These are phyloP conservation scores for Mactromeris polynyma DNA, from an alignment of 2,888 invertebrate genomes.

Conservation along the genomic window DNA sequence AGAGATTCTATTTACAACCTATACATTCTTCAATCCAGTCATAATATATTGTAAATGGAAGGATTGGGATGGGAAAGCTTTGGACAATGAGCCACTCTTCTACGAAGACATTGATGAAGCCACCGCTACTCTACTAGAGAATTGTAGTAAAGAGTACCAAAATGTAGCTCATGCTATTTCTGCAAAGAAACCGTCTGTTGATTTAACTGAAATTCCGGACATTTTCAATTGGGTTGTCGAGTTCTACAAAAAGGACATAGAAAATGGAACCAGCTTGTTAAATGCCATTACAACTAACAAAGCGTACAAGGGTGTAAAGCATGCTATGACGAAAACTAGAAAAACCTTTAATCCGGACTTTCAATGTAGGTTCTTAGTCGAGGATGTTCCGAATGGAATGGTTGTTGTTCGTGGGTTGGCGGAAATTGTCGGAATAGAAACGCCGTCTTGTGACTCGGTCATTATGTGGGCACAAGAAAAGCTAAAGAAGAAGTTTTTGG, in stretches of 20 bases:
- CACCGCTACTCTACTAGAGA: slow-evolving; percentile 65
- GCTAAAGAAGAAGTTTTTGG: slow-evolving; percentile 78
- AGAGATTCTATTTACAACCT: slow-evolving; percentile 74
- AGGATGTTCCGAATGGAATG: slow-evolving; percentile 80
- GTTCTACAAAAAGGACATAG: slow-evolving; percentile 75
- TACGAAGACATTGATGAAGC: slow-evolving; percentile 75
- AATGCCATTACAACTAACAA: slow-evolving; percentile 76
- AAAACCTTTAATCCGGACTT: slow-evolving; percentile 71
- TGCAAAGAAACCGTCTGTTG: slow-evolving; percentile 63
- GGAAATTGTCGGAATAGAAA: slow-evolving; percentile 69
- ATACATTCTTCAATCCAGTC: slow-evolving; percentile 76
- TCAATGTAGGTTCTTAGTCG: slow-evolving; percentile 72
- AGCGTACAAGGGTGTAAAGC: slow-evolving; percentile 74
- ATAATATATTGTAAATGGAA: slow-evolving; percentile 79
- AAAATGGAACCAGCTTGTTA: slow-evolving; percentile 70
- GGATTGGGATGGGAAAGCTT: slow-evolving; percentile 77
- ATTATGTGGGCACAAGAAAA: slow-evolving; percentile 80
- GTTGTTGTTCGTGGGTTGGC: slow-evolving; percentile 80
- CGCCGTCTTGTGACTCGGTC: slow-evolving; percentile 74
- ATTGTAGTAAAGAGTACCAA: slow-evolving; percentile 70
- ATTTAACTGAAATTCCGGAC: slow-evolving; percentile 72
- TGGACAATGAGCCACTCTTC: slow-evolving; percentile 71
- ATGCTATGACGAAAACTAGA: slow-evolving; percentile 66
- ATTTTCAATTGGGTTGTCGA: slow-evolving; percentile 75
- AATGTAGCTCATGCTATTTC: slow-evolving; percentile 67